Conservation (phyloP, 1,140 invertebrate genomes). For the Brachionus plicatilis region DNA sequence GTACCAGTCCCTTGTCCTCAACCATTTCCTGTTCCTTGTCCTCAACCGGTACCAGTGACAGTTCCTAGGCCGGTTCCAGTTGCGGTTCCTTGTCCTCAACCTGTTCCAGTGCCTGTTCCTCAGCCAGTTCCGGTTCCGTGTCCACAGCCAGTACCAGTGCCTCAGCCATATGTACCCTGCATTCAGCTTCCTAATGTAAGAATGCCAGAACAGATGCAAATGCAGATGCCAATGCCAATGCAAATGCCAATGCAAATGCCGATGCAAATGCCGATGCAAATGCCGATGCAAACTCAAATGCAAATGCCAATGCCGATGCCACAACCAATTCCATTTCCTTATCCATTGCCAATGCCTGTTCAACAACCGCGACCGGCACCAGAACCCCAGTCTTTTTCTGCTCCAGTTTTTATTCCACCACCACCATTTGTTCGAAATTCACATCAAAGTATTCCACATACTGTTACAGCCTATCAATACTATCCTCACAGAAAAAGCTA, state of each 20-base stretch:
- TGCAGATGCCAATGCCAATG: too few species aligned
- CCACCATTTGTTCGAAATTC: background rate
- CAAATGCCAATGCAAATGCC: background rate
- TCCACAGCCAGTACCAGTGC: background rate
- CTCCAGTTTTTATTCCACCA: background rate
- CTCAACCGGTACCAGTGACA: background rate
- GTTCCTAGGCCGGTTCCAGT: background rate
- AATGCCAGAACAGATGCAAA: background rate
- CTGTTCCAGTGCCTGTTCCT: background rate
- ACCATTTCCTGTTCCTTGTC: conserved; percentile 7
- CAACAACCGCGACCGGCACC: background rate
- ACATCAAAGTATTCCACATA: background rate
- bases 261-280: too few species aligned
- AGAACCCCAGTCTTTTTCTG: background rate
- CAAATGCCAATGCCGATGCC: background rate
- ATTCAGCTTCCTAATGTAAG: background rate
- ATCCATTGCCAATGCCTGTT: background rate
- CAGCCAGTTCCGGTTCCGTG: background rate
- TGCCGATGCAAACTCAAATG: too few species aligned
- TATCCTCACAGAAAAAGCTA: background rate
- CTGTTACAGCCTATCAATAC: background rate
- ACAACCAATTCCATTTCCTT: background rate
- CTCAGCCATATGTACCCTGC: background rate
- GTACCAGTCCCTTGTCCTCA: background rate
- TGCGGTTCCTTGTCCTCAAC: background rate